A percentile compares a stretch with the other conserved stretches of the same genome.
Conservation (phyloP, 2,888 invertebrate genomes). For the Acrobasis repandana region DNA sequence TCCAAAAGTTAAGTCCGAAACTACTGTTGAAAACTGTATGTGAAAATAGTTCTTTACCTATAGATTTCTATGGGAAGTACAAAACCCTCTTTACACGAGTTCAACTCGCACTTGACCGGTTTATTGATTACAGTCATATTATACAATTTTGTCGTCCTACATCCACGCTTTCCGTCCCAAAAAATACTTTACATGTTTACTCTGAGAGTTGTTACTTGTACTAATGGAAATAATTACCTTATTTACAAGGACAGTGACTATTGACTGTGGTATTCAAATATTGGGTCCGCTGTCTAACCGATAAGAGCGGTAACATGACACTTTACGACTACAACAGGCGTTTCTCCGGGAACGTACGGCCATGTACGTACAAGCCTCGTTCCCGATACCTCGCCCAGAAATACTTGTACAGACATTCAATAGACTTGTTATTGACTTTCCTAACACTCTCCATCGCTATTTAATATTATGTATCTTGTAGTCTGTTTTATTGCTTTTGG, state of each 20-base stretch:
- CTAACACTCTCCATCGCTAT: conserved; percentile 45
- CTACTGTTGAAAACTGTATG: too few relatives aligned
- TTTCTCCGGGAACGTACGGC: conserved; percentile 33
- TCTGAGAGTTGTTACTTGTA: conserved; percentile 43
- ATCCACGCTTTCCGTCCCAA: conserved; percentile 12
- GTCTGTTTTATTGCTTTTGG: background rate
- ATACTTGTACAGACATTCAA: conserved; percentile 51
- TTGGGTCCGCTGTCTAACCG: conserved; percentile 53
- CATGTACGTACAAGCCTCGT: conserved; percentile 33
- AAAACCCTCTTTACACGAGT: too few relatives aligned
- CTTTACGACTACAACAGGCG: conserved; percentile 50
- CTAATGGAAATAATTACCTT: conserved; percentile 47
- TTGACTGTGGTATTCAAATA: conserved; percentile 62
- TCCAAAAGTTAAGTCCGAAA: too few relatives aligned
- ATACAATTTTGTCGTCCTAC: conserved; percentile 8
- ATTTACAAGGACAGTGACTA: conserved; percentile 46
- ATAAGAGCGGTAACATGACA: conserved; percentile 63
- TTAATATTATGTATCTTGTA: conserved; percentile 21
- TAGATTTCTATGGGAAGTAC: too few relatives aligned
- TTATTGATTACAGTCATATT: conserved; percentile 18
- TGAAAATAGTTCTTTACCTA: too few relatives aligned
- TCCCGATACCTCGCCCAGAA: conserved; percentile 36
- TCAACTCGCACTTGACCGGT: too few relatives aligned
- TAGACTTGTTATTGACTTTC: conserved; percentile 47
- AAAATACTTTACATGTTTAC: conserved; percentile 37